Base-by-base conservation (phyloP, 2,113 vertebrate species). In the Formicarius rufipectus region DNA sequence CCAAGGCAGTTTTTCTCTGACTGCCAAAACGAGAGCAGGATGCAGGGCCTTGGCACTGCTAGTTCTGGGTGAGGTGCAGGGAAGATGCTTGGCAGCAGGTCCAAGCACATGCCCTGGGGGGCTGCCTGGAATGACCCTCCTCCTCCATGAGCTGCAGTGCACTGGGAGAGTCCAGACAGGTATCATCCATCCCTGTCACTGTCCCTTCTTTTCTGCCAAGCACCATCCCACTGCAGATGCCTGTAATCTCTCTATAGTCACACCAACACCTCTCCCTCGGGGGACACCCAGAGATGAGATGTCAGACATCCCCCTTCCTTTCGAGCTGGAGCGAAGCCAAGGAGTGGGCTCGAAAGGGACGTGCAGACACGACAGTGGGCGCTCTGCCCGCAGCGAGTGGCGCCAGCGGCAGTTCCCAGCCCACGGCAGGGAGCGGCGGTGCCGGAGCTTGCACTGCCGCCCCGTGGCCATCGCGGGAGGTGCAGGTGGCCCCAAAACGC, bases 351-450 rank as follows among this genome's bases (percentile, higher is more conserved):
- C 2, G 0, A 19, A 67, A 31, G 39, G 21, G 37, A 14, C n/a
- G n/a, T n/a, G n/a, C n/a, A n/a, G n/a, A n/a, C n/a, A n/a, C n/a
- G n/a, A n/a, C n/a, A n/a, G n/a, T n/a, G n/a, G n/a, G n/a, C n/a
- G n/a, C n/a, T n/a, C n/a, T n/a, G n/a, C n/a, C n/a, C n/a, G n/a
- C n/a, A n/a, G n/a, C n/a, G n/a, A n/a, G n/a, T n/a, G n/a, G n/a
- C n/a, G n/a, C 2, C 14, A 66, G 75, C 14, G 15, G 33, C n/a
- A 1, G 3, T 4, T 47, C 31, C 45, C 78, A 42, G 56, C 31
- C 35, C 9, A 2, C 21, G 7, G n/a, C 14, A 0, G 42, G 16
- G n/a, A 53, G 64, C 2, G 0, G 10, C 0, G 0, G 19, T 5
- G n/a, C n/a, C 31, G 84, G 28, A 92, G 92, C 94, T 69, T 37